Base-by-base conservation (phyloP, 2,797 vertebrate genomes). In the Neopelma chrysocephalum region DNA sequence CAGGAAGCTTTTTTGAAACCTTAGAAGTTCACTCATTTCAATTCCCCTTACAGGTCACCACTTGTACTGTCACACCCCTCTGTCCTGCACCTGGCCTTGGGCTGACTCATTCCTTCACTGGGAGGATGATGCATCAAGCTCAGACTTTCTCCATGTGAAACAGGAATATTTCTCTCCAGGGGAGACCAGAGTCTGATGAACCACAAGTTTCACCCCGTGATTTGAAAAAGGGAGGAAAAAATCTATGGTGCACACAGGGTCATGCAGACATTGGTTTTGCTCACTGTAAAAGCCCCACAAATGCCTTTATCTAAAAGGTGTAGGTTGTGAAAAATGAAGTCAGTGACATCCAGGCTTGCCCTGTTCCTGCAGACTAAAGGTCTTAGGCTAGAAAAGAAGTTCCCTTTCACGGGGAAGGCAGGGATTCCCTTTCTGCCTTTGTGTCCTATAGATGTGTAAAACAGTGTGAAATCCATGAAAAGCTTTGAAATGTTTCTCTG, bases 1-100 rank as follows among this genome's bases (percentile, higher is more conserved):
- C n/a, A 84, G 77, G 83, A 90, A 93, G 93, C 76, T 92, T 64
- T 47, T 82, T 36, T 57, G 90, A 94, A 94, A 94, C 90, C 88
- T 95, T 65, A 96, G 90, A 95, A 94, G 94, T 95, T 96, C 95
- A 92, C 78, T 94, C 53, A 61, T 68, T 96, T 93, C 90, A 68
- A 57, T 78, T 96, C 68, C 83, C 86, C 90, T 72, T 87, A 64
- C 86, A 95, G 94, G 95, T 94, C 94, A 79, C 68, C 78, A 82
- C 96, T 93, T 94, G 96, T 3, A 22, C 83, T 85, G 93, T 93
- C 96, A 96, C 91, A 92, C 93, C 95, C 94, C 93, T 84, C 68
- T 93, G 93, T 79, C 95, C 96, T 78, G 83, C 95, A 95, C 96
- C 95, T 95, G 96, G 94, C 95, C 91, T 19, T 57, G 48, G 21